Evolutionary conservation across 1,140 invertebrate species (phyloP), one percentile per base, ranked within the genome.

Genomic region (Gonatopus flavifemur): DNA sequence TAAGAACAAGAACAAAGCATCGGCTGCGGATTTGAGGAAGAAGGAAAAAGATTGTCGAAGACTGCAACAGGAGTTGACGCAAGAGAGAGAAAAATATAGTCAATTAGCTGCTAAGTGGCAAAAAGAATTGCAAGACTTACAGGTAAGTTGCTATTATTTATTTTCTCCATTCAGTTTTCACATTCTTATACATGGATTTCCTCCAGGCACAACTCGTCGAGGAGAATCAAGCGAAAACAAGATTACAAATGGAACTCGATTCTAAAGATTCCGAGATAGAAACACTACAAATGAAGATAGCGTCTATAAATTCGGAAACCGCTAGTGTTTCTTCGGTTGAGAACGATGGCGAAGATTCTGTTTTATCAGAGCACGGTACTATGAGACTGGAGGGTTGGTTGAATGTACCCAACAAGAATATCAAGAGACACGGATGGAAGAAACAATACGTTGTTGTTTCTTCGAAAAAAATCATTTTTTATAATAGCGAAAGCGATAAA

Each of bases 371-470:
- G 21, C 76, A 77, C 13, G 75, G 76, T 55, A 59, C 66, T 24
- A 67, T 74, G 74, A 70, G 76, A 52, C 84, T 98, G 55, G 95
- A 98, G 77, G 96, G 95, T 35, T 98, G 94, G 93, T 80, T 98
- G 8, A 93, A 91, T 35, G 87, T 98, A 57, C 96, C 96, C 19
- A 93, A 91, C 63, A 96, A 96, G 72, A 98, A 98, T 71, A 96
- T 96, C 46, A 86, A 91, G 48, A 83, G 93, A 45, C 93, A 97
- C 74, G 94, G 94, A 20, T 98, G 96, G 96, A 93, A 91, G 74
- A 95, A 94, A 62, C 94, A 98, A 75, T 98, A 93, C 74, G 94
- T 98, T 4, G 94, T 98, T 18, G 94, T 98, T 12, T 96, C 93
- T 13, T 96, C 92, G 49, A 90, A 92, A 66, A 98, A 98, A 77